Percentiles rank a stretch among this genome's conserved stretches.
Conservation (phyloP, 2,113 vertebrate genomes). For the Physeter macrocephalus region DNA sequence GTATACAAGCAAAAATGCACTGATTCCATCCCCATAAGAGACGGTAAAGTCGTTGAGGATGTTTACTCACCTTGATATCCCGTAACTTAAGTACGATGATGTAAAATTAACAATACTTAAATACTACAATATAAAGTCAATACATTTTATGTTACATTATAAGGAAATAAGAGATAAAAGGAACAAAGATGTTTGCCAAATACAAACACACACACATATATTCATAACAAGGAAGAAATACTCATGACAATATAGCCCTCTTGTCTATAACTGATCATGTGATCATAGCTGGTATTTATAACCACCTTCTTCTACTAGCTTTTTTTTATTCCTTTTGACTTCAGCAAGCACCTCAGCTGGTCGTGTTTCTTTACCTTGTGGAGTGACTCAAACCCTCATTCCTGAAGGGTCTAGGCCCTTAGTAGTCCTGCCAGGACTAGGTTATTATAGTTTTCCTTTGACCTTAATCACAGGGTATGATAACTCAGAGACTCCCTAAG, state of each 20-base stretch:
- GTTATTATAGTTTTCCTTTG: too few species aligned
- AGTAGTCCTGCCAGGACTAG: too few species aligned
- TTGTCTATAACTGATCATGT: too few species aligned
- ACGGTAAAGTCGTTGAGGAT: neutral
- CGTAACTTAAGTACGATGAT: neutral
- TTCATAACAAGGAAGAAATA: neutral
- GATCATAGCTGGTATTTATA: too few species aligned
- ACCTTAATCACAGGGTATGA: neutral
- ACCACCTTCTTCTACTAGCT: too few species aligned
- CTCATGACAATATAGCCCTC: too few species aligned
- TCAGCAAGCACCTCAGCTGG: too few species aligned
- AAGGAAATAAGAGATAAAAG: neutral
- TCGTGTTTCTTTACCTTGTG: too few species aligned
- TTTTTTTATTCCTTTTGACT: too few species aligned
- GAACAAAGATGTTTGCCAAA: neutral
- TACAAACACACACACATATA: neutral
- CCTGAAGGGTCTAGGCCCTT: too few species aligned
- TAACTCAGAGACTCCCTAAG: neutral
- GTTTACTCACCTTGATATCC: neutral
- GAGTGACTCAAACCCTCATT: too few species aligned
- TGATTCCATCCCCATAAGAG: neutral
- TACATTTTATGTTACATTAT: neutral
- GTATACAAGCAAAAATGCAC: neutral
- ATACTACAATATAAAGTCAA: neutral
- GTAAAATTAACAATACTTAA: neutral